Evolutionary conservation across 2,888 invertebrate genomes (phyloP), one percentile per base, ranked within the genome.

Genomic region (Dasypogon diadema): DNA sequence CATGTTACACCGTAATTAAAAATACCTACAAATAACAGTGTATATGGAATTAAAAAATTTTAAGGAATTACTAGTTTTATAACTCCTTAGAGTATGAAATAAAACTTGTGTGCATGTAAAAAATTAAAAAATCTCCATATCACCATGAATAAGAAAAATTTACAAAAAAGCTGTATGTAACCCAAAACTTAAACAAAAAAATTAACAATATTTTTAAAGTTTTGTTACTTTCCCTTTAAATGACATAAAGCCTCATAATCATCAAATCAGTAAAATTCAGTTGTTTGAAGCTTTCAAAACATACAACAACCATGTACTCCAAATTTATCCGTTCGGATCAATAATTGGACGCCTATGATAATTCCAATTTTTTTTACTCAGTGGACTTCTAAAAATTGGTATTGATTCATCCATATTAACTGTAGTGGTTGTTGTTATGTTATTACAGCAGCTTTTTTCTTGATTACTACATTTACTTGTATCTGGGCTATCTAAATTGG

Each of bases 241-340:
- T 46, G 48, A 65, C 46, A 18, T 46, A 46, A 65, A 65, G 65
- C 65, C 65, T 65, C 65, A 46, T 48, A 18, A 14, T 48, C n/a
- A n/a, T n/a, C 12, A 42, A 42, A 21, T 65, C 24, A 65, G 65
- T 26, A 46, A 14, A 48, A 24, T 48, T 46, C 24, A 26, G 18
- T 70, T 51, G 5, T 30, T 21, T 70, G 37, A 54, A 70, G 65
- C 65, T 65, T 70, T 34, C n/a, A 30, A 51, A 10, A 8, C n/a
- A 54, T 70, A 34, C 8, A 51, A 70, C 42, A 70, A 14, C n/a
- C 14, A 21, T 30, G 8, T 30, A 30, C 30, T 51, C 16, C 14
- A 12, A 51, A 6, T 42, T 16, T 83, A 86, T 79, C 86, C 86
- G 78, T 86, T 86, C 42, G 86, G 85, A 81, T 86, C 86, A 56